Base-by-base conservation (phyloP, 2,797 vertebrate species). In the Sebastes minor region DNA sequence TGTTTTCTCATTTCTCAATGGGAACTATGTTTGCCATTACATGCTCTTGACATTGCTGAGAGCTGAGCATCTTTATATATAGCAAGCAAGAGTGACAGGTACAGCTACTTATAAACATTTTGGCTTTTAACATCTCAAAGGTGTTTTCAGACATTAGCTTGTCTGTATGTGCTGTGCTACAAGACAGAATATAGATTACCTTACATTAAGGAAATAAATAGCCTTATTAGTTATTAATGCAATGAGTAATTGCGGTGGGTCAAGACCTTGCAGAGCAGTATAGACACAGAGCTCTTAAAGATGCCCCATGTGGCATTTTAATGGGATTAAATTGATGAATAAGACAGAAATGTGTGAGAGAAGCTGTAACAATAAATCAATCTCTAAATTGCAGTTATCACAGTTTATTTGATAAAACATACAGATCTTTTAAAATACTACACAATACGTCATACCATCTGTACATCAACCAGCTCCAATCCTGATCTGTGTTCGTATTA, bases 31-130 rank as follows among this genome's bases (percentile, higher is more conserved):
- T 56, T 8, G 60, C 83, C 74, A 77, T 88, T 88, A 71, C 81
- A 71, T 52, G 74, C 79, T 84, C 73, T 65, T 80, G 79, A 83
- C 88, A 83, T 71, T 35, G 66, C 84, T 84, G 71, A 70, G 72
- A 81, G 78, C 75, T 25, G 62, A 86, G 63, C 22, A n/a, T 72
- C 63, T 78, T 83, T 83, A 82, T 80, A 81, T 67, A 76, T 60
- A 84, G 52, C 80, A 59, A 10, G 46, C 25, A 1, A 25, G 72
- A 87, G 65, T 83, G 82, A 80, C 86, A 78, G 74, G 25, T n/a
- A 49, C 46, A 32, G 57, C 27, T 23, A 49, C 79, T 81, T 60
- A 22, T 18, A 84, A 85, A 88, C 46, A 84, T 84, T 91, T 84
- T 38, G 87, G 86, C 86, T 90, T 86, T 74, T 46, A 67, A 20